These are phyloP conservation scores for Tautogolabrus adspersus DNA, from an alignment of 2,113 vertebrate genomes.

Conservation along the genomic window DNA sequence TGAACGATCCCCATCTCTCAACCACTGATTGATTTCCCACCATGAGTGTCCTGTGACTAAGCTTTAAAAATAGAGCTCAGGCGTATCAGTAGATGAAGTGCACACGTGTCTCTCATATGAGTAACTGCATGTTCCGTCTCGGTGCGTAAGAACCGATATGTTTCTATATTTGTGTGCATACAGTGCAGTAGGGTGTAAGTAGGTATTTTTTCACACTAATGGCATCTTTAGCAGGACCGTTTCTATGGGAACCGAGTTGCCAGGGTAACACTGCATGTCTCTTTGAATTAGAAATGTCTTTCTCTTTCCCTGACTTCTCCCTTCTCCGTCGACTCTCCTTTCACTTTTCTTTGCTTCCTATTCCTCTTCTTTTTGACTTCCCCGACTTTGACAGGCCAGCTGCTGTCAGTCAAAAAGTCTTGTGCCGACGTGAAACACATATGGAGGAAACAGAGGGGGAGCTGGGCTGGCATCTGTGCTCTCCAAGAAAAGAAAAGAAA, in stretches of 20 bases:
- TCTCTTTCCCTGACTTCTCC: constrained; percentile 66
- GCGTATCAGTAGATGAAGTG: constrained; percentile 40
- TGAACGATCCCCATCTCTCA: no score
- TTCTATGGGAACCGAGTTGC: constrained; percentile 87
- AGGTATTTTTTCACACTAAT: constrained; percentile 84
- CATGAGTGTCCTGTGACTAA: constrained; percentile 57
- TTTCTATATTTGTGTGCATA: constrained; percentile 63
- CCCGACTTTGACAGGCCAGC: constrained; percentile 74
- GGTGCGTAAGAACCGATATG: constrained; percentile 15
- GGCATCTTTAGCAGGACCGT: constrained; percentile 84
- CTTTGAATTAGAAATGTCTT: constrained; percentile 87
- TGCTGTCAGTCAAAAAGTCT: constrained; percentile 78
- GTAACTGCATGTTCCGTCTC: not conserved
- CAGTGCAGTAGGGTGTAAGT: constrained; percentile 71
- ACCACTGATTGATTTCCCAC: constrained; percentile 46
- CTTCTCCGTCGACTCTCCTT: constrained; percentile 42
- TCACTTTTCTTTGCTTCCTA: constrained; percentile 51
- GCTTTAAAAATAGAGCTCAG: constrained; percentile 58
- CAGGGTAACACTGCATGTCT: constrained; percentile 86
- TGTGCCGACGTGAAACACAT: constrained; percentile 39
- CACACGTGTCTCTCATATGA: not conserved
- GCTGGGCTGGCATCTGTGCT: constrained; percentile 46
- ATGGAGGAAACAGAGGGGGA: constrained; percentile 35
- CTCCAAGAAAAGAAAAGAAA: constrained; percentile 14
- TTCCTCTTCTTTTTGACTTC: constrained; percentile 58